A percentile compares a stretch with the other conserved stretches of the same genome.
These are phyloP conservation scores for Agrotis clavis DNA, from an alignment of 2,888 invertebrate genomes.

Conservation along the genomic window DNA sequence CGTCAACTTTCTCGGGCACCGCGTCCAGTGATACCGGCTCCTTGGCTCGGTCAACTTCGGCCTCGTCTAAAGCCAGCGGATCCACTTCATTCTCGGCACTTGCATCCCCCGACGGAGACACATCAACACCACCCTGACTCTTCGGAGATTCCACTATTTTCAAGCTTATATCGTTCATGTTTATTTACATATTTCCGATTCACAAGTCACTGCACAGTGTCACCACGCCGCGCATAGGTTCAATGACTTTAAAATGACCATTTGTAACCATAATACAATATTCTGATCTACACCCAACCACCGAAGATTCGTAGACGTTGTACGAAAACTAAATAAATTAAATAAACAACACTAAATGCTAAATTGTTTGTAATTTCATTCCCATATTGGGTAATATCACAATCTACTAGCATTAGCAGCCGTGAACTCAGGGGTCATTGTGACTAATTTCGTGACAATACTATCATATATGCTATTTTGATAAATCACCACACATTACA, in stretches of 20 bases:
- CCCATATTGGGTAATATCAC: constrained; percentile 84
- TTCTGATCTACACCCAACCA: constrained; percentile 57
- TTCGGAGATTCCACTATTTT: constrained; percentile 88
- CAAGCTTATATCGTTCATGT: constrained; percentile 90
- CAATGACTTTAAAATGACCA: constrained; percentile 84
- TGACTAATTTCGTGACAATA: constrained; percentile 73
- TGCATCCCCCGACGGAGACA: constrained; percentile 76
- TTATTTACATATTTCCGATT: constrained; percentile 90
- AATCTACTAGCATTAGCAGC: constrained; percentile 83
- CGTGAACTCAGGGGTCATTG: constrained; percentile 85
- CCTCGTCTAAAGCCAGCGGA: constrained; percentile 83
- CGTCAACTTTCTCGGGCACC: constrained; percentile 67
- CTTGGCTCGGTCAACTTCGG: constrained; percentile 70
- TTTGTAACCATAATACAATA: constrained; percentile 73
- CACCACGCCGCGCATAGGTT: constrained; percentile 86
- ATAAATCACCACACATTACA: constrained; percentile 61
- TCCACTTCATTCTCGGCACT: constrained; percentile 82
- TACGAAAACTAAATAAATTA: constrained; percentile 58
- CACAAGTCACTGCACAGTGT: constrained; percentile 82
- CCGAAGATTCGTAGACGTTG: constrained; percentile 43
- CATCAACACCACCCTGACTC: constrained; percentile 77
- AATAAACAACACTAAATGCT: constrained; percentile 68
- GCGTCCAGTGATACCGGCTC: constrained; percentile 70
- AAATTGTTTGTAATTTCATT: constrained; percentile 81
- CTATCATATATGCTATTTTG: constrained; percentile 49